These are phyloP conservation scores for Hirudo medicinalis DNA, from an alignment of 1,140 invertebrate genomes.

Conservation along the genomic window DNA sequence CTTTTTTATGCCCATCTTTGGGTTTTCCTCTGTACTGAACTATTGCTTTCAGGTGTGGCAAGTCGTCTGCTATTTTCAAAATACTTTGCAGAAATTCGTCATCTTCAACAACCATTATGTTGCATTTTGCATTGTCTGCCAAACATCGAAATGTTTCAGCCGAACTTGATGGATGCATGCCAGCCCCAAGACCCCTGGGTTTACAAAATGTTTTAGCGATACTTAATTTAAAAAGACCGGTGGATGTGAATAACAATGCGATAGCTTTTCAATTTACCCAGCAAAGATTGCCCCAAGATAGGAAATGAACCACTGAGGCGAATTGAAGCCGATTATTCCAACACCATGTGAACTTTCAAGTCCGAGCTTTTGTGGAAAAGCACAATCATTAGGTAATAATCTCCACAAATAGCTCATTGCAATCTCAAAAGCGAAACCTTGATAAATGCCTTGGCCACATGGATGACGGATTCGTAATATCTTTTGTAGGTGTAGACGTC, in stretches of 20 bases:
- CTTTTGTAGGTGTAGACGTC: constrained; percentile 60
- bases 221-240: neutral
- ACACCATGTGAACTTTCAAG: constrained; percentile 66
- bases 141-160: constrained; percentile 64
- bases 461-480: constrained; percentile 59
- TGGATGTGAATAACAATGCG: too few species aligned
- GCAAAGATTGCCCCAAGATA: constrained; percentile 74
- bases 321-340: constrained; percentile 78
- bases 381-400: neutral
- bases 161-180: constrained; percentile 73
- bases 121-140: constrained; percentile 55
- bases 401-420: neutral
- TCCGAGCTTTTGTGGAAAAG: constrained; percentile 53
- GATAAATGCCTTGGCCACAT: constrained; percentile 69
- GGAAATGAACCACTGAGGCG: constrained; percentile 75
- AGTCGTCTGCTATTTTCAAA: constrained; percentile 51
- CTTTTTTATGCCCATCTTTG: constrained; percentile 32
- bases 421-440: constrained; percentile 33
- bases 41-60: constrained; percentile 63
- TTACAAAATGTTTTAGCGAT: neutral
- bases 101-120: constrained; percentile 73
- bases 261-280: constrained; percentile 48
- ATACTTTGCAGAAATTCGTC: constrained; percentile 56
- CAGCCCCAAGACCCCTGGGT: constrained; percentile 63
- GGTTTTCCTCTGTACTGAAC: constrained; percentile 62